These are phyloP conservation scores for Peromyscus attwateri DNA, from an alignment of 2,797 vertebrate species.

Conservation along the genomic window DNA sequence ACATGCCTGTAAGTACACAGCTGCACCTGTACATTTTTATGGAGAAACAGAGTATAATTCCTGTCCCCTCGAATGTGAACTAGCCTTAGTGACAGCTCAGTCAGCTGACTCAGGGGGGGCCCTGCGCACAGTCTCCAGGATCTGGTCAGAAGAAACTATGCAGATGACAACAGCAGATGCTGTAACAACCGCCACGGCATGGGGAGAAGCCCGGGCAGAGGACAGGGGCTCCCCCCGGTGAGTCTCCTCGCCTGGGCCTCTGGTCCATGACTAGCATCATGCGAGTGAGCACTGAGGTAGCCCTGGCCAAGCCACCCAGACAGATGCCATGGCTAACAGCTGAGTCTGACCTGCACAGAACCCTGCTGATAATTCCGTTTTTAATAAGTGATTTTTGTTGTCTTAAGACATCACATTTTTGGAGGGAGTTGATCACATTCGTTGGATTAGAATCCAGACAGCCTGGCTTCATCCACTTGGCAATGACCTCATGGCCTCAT, in stretches of 20 bases:
- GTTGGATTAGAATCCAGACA: not conserved
- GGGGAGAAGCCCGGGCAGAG: not conserved
- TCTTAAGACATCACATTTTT: not conserved
- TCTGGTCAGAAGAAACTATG: not conserved
- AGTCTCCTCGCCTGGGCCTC: fast-evolving
- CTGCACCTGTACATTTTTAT: not conserved
- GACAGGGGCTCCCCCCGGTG: not conserved
- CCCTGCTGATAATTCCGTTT: not conserved
- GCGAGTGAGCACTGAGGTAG: not conserved
- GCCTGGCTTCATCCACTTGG: not conserved
- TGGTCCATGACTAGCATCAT: not conserved
- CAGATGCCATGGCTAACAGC: too few species aligned
- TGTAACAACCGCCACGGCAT: not conserved
- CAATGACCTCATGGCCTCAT: not conserved
- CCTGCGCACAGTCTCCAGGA: not conserved
- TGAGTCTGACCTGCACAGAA: not conserved
- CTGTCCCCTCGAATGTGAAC: not conserved
- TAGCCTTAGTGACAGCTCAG: not conserved
- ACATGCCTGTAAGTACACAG: not conserved
- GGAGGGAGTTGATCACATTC: not conserved
- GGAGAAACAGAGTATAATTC: not conserved
- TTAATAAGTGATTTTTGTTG: not conserved
- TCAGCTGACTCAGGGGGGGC: not conserved
- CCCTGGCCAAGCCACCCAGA: not conserved
- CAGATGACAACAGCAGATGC: not conserved